Evolutionary conservation across 2,888 invertebrate species (phyloP).

Genomic region (Ctenicera cuprea): DNA sequence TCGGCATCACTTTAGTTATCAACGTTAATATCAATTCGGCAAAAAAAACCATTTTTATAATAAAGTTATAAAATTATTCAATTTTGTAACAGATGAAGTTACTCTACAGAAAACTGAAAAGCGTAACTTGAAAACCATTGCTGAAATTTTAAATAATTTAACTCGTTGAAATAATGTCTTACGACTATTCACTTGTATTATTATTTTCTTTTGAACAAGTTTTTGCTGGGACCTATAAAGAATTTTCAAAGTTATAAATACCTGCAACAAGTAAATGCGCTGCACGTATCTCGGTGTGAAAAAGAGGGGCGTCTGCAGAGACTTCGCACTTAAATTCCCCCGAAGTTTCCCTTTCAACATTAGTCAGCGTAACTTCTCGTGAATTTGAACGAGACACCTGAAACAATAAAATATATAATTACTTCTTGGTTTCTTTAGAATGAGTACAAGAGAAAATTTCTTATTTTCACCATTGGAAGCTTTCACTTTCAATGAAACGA

Average conservation of each 20-base stretch:
- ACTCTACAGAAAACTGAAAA: too few relatives aligned
- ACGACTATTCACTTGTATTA: neutral
- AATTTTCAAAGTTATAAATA: conserved; percentile 56
- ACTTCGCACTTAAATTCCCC: conserved; percentile 77
- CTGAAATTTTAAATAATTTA: too few relatives aligned
- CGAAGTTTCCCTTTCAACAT: conserved; percentile 75
- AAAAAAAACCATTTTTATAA: neutral
- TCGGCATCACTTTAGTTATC: neutral
- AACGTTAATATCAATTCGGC: conserved; percentile 1
- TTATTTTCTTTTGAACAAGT: neutral
- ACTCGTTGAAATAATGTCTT: neutral
- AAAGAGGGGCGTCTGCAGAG: conserved; percentile 76
- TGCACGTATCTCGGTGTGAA: conserved; percentile 75
- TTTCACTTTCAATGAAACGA: conserved; percentile 11
- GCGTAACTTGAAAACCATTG: too few relatives aligned
- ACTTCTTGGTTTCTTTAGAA: conserved; percentile 37
- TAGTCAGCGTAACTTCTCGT: conserved; percentile 74
- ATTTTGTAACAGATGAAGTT: too few relatives aligned
- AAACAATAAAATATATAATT: conserved; percentile 60
- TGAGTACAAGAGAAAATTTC: neutral
- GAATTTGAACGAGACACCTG: conserved; percentile 75
- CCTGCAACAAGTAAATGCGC: conserved; percentile 75
- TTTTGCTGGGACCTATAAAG: conserved; percentile 8
- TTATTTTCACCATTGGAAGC: conserved; percentile 10
- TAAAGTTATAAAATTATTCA: neutral